Conservation (phyloP, 2,888 invertebrate genomes). For the Patella ulyssiponensis region DNA sequence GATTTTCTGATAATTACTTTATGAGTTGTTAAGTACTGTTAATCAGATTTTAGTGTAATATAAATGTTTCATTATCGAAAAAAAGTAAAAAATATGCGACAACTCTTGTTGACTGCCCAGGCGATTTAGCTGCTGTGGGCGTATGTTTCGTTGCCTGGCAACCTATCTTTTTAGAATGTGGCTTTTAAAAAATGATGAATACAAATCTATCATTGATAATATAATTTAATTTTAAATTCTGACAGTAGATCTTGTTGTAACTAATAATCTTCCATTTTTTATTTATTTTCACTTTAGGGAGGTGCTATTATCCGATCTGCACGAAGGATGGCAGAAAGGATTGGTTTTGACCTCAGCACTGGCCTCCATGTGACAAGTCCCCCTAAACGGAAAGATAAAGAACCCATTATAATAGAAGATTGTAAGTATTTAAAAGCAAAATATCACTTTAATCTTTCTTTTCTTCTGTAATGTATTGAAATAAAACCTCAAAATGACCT, state of each 20-base stretch:
- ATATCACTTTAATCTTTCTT: neutral
- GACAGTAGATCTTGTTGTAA: neutral
- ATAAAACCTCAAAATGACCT: neutral
- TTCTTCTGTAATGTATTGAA: neutral
- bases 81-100: no score
- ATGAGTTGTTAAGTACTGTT: no score
- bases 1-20: no score
- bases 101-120: no score
- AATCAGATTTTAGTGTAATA: no score
- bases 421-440: constrained; percentile 50
- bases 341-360: constrained; percentile 76
- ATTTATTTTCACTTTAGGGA: constrained; percentile 75
- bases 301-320: constrained; percentile 84
- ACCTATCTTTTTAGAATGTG: no score
- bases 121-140: no score
- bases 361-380: constrained; percentile 67
- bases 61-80: no score
- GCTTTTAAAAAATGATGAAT: no score
- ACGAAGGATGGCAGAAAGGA: constrained; percentile 80
- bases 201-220: no score
- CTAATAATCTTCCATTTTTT: neutral
- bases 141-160: no score
- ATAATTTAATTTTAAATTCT: no score
- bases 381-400: constrained; percentile 68
- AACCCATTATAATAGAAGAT: constrained; percentile 69